Evolutionary conservation across 2,888 invertebrate genomes (phyloP).

Genomic region (Drosophila conformis): DNA sequence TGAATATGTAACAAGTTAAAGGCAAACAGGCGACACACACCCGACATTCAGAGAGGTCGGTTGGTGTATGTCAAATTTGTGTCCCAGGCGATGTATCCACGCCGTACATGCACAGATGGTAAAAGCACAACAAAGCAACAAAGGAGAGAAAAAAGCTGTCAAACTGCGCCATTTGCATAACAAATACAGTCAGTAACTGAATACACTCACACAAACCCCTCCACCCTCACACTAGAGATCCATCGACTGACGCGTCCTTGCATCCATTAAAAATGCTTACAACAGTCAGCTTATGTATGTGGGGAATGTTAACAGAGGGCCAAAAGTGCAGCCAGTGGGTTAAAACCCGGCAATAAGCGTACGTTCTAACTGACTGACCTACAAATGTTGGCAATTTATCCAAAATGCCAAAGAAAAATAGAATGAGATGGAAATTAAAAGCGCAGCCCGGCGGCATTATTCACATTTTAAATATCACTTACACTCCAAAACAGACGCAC

Average conservation of each 20-base stretch:
- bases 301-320: constrained; percentile 22
- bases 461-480: constrained; percentile 7
- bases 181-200: constrained; percentile 78
- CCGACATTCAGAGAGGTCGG: constrained; percentile 10
- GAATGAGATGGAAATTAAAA: constrained; percentile 19
- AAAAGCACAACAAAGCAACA: constrained; percentile 29
- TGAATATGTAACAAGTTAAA: constrained; percentile 78
- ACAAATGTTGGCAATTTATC: constrained; percentile 37
- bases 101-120: constrained; percentile 26
- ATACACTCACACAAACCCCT: constrained; percentile 49
- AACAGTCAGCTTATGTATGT: constrained; percentile 54
- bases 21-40: constrained; percentile 59
- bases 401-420: constrained; percentile 15
- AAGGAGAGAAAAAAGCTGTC: constrained; percentile 41
- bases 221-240: constrained; percentile 8
- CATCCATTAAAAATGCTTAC: constrained; percentile 74
- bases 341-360: constrained; percentile 35
- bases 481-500: neutral
- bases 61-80: constrained; percentile 19
- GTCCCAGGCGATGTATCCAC: constrained; percentile 47
- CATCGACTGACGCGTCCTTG: constrained; percentile 69
- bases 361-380: constrained; percentile 41
- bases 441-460: neutral
- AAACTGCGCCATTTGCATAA: constrained; percentile 77
- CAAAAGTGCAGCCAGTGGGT: constrained; percentile 59